Percentiles rank a stretch among this genome's conserved stretches.
Conservation (phyloP, 2,888 invertebrate species). For the Drosophila siamana region DNA sequence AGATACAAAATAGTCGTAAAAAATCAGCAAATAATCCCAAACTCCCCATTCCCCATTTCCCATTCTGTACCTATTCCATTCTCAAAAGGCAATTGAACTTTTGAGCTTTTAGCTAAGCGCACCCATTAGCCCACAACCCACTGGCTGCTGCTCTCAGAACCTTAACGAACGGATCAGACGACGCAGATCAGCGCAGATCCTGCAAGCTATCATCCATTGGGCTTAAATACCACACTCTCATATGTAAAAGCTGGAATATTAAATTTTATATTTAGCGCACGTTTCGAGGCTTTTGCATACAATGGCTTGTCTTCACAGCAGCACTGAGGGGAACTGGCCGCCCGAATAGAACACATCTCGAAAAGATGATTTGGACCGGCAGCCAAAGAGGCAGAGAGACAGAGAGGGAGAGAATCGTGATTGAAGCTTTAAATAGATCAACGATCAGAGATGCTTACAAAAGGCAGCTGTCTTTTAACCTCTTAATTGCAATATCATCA, state of each 20-base stretch:
- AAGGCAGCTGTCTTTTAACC: slow-evolving; percentile 26
- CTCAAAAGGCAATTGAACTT: slow-evolving; percentile 48
- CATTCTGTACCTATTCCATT: too few relatives aligned
- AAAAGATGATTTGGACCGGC: slow-evolving; percentile 51
- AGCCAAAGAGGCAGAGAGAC: slow-evolving; percentile 14
- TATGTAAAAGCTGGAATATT: slow-evolving; percentile 63
- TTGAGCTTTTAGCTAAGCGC: slow-evolving; percentile 62
- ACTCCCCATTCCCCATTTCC: slow-evolving; percentile 2
- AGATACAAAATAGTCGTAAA: slow-evolving; percentile 79
- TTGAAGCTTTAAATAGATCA: slow-evolving; percentile 54
- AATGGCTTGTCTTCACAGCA: slow-evolving; percentile 39
- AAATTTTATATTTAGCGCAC: slow-evolving; percentile 78
- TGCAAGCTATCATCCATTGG: slow-evolving; percentile 33
- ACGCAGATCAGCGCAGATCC: slow-evolving; percentile 21
- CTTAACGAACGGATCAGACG: not conserved
- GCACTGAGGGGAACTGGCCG: slow-evolving; percentile 22
- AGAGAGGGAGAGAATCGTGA: slow-evolving; percentile 57
- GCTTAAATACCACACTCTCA: slow-evolving; percentile 34
- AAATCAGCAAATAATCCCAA: slow-evolving; percentile 71
- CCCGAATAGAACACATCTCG: slow-evolving; percentile 26
- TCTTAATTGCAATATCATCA: slow-evolving; percentile 48
- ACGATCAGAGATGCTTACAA: slow-evolving; percentile 28
- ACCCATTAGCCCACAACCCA: slow-evolving; percentile 28
- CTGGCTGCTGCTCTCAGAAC: not conserved
- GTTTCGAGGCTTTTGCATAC: slow-evolving; percentile 70